Evolutionary conservation across 2,113 vertebrate genomes (phyloP), one percentile per base, ranked within the genome.

Genomic region (Caranx ignobilis): DNA sequence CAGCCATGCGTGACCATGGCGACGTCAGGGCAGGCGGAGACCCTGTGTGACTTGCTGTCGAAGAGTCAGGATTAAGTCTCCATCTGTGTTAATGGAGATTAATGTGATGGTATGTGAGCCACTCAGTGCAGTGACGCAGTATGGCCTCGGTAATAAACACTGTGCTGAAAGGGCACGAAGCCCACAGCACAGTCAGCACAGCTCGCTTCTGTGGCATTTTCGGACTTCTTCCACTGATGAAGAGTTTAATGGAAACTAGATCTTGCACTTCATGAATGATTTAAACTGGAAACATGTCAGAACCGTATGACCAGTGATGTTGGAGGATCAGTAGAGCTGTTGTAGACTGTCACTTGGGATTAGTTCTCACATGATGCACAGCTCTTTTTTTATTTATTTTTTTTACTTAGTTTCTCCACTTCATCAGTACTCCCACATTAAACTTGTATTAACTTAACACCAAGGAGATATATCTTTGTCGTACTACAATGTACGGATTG

Each of bases 31-130:
- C 72, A 34, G 82, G 54, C 18, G n/a, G 15, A 52, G 63, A 77
- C 39, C 62, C 37, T 2, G 79, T 32, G 8, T 60, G 45, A 81
- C 59, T 75, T 6, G 69, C 73, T 73, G 55, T 87, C 34, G 19
- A 83, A 82, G 70, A 87, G 82, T 2, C 16, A 60, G 85, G 91
- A 93, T 93, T 92, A 92, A 50, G 69, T 74, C 66, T 82, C 81
- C 86, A 91, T 89, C 86, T 89, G 90, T 43, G 81, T 88, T 89
- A 88, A 92, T 86, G 77, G 84, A 90, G 87, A 90, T 90, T 91
- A 93, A 91, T 88, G 87, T 78, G 35, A 72, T 62, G 67, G 69
- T 21, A 69, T 90, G 83, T 71, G 81, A 84, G 66, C 71, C 73
- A 71, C 85, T 89, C 81, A 79, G 59, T 15, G 13, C 31, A 10